A percentile compares a stretch with the other conserved stretches of the same genome.
Evolutionary conservation across 2,113 vertebrate genomes (phyloP).

Genomic region (Pedionomus torquatus): DNA sequence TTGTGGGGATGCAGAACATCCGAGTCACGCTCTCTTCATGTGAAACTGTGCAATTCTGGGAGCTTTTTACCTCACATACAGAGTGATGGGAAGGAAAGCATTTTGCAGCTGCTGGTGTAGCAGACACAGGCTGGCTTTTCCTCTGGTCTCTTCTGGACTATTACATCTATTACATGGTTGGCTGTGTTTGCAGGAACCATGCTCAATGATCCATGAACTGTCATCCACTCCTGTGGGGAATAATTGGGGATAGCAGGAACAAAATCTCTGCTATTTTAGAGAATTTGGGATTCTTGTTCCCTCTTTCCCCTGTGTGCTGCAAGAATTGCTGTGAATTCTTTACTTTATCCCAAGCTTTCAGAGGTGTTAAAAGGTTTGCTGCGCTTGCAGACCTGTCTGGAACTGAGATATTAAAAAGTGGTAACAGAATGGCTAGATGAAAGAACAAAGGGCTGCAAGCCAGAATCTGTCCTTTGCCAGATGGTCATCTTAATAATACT

Average conservation of each 20-base stretch:
- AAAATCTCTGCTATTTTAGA: constrained; percentile 38
- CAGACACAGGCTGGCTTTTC: background rate
- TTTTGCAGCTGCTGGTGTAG: background rate
- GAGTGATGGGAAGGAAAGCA: background rate
- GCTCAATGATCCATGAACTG: constrained; percentile 30
- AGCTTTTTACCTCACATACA: background rate
- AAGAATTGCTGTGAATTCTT: constrained; percentile 14
- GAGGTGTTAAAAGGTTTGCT: constrained; percentile 56
- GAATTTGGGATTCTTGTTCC: constrained; percentile 31
- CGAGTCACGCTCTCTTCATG: background rate
- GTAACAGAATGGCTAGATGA: background rate
- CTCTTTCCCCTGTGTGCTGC: background rate
- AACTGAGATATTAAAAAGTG: constrained; percentile 25
- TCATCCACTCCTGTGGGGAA: constrained; percentile 27
- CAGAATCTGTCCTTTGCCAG: constrained; percentile 52
- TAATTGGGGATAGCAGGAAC: constrained; percentile 2
- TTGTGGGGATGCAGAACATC: background rate
- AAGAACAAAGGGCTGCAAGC: constrained; percentile 48
- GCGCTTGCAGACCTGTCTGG: constrained; percentile 5
- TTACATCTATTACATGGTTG: constrained; percentile 32
- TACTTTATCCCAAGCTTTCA: constrained; percentile 22
- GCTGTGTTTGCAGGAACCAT: constrained; percentile 9
- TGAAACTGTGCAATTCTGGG: background rate
- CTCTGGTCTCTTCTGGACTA: constrained; percentile 12
- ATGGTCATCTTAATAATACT: constrained; percentile 32